Evolutionary conservation across 1,140 invertebrate genomes (phyloP), one percentile per base, ranked within the genome.

Genomic region (Archivesica marissinica): DNA sequence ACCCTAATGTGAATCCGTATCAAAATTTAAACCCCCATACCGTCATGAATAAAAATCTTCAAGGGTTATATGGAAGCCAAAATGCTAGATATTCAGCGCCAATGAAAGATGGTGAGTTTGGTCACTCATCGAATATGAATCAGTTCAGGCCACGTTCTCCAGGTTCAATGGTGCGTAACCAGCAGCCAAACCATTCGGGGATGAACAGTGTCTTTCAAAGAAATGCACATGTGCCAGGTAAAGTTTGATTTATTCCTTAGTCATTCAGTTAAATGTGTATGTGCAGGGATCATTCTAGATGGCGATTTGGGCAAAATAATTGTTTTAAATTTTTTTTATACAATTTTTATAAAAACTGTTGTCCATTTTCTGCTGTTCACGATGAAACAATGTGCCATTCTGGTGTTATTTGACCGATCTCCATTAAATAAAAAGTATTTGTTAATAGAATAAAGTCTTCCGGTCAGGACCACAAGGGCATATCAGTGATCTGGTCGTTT

Each of bases 71-170:
- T 59, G 80, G 80, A 17, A 74, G 38, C 30, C 80, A 83, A 25
- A 70, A 74, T 35, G 44, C 77, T 30, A 28, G 68, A 23, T 64
- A 38, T 28, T 50, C 66, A 25, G 38, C 61, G 15, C 78, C 78
- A 0, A 41, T 52, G 20, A 83, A 83, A 75, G 80, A 83, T 35
- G 47, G 44, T n/a, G 50, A 7, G 28, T 64, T 39, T 44, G 50
- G 35, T n/a, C 80, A 35, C 9, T 35, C 23, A 2, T 70, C 44
- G 38, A 64, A 44, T 30, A 44, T 54, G 39, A 44, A 83, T 41
- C 80, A 83, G 25, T 83, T 59, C 44, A 59, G 54, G 33, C 52
- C 80, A 33, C 39, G 80, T 30, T 83, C 80, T 23, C 80, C 80
- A 2, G 80, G 68, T 1, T 52, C 77, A 7, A 28, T 79, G 2